These are phyloP conservation scores for Xestia c-nigrum DNA, from an alignment of 2,888 invertebrate species.

Conservation along the genomic window DNA sequence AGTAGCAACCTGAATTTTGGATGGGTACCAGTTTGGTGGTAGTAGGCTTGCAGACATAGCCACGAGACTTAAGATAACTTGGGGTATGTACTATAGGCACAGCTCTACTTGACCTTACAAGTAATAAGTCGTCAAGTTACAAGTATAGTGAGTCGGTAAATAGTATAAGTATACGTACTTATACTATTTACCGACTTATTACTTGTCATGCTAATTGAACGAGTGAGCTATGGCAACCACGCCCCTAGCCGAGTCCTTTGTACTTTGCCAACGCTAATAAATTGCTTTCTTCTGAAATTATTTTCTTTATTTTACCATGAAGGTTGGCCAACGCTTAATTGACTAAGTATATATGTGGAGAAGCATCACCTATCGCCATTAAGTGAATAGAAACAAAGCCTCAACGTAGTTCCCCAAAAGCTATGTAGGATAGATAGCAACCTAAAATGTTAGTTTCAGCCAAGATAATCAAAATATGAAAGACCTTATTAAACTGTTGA, in stretches of 20 bases:
- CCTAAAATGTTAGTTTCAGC: neutral
- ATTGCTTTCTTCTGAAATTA: neutral
- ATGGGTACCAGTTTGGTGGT: neutral
- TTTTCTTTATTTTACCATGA: neutral
- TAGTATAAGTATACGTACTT: too few species aligned
- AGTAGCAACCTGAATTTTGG: neutral
- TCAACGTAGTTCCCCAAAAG: neutral
- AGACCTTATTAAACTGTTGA: too few species aligned
- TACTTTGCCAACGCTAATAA: neutral
- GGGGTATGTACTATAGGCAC: neutral
- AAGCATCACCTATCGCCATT: neutral
- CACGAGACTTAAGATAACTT: neutral
- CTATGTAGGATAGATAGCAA: neutral
- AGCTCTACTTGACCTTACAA: neutral
- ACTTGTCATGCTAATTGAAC: slow-evolving; percentile 7
- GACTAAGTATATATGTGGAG: neutral
- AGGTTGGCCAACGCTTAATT: neutral
- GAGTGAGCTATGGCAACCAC: neutral
- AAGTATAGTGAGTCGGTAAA: too few species aligned
- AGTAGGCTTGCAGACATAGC: neutral
- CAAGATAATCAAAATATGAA: neutral
- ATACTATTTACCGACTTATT: neutral
- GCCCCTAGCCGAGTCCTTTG: neutral
- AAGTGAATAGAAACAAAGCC: neutral
- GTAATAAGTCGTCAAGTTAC: too few species aligned